These are phyloP conservation scores for Trissonchulus latispiculum DNA, from an alignment of 2,888 invertebrate genomes.

Conservation along the genomic window DNA sequence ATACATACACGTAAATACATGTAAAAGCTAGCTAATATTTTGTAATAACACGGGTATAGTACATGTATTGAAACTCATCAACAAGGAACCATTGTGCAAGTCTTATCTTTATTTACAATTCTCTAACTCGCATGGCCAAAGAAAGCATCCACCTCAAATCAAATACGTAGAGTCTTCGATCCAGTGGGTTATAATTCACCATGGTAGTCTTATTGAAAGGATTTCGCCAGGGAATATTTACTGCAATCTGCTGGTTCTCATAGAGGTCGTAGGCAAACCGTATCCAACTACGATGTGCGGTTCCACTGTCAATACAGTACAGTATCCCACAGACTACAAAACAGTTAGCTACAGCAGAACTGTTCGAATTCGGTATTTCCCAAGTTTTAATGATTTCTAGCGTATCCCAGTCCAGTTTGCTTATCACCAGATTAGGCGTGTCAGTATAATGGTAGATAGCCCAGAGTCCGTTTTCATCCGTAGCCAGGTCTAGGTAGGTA, in stretches of 20 bases:
- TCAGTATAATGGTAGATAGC: slow-evolving; percentile 69
- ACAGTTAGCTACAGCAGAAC: slow-evolving; percentile 70
- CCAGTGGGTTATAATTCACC: slow-evolving; percentile 50
- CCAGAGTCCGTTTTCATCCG: slow-evolving; percentile 92
- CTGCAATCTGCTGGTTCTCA: slow-evolving; percentile 55
- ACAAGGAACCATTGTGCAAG: no score
- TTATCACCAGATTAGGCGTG: slow-evolving; percentile 66
- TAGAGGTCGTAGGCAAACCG: slow-evolving; percentile 78
- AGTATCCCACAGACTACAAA: slow-evolving; percentile 92
- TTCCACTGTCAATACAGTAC: slow-evolving; percentile 76
- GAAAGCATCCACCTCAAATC: slow-evolving; percentile 76
- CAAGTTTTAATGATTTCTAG: slow-evolving; percentile 65
- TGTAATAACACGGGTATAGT: no score
- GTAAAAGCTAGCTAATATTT: no score
- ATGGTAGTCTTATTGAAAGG: slow-evolving; percentile 80
- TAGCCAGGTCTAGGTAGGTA: slow-evolving; percentile 73
- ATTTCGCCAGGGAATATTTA: slow-evolving; percentile 60
- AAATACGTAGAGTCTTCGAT: slow-evolving; percentile 79
- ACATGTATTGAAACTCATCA: no score
- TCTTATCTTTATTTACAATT: no score
- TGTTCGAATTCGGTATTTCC: slow-evolving; percentile 53
- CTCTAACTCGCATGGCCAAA: neutral
- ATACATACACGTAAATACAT: no score
- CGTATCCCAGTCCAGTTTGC: slow-evolving; percentile 58
- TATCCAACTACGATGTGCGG: slow-evolving; percentile 68